Base-by-base conservation (phyloP, 1,140 invertebrate genomes). In the Tetragonula clypearis region DNA sequence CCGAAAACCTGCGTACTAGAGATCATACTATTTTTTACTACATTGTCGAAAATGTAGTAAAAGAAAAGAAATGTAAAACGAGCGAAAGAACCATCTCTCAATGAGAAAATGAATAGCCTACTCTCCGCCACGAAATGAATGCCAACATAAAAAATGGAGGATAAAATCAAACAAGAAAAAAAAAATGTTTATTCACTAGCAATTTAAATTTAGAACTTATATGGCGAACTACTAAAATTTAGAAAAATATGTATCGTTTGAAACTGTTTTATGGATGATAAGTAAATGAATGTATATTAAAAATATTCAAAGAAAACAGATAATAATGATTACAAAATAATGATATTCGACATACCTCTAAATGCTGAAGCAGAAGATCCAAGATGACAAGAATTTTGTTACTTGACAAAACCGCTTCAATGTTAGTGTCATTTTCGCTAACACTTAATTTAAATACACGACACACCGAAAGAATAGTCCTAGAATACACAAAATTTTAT, bases 331-430 rank as follows among this genome's bases (percentile, higher is more conserved):
- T 58, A 35, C 19, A 55, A 65, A 80, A 78, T 14, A 17, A 35
- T 71, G 11, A 60, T 21, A 15, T 0, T 55, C 62, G 71, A 90
- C 88, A 86, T 95, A 97, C 97, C 93, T 96, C 96, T 68, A 98
- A 93, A 88, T 96, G 95, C 77, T 96, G 96, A 79, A 97, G 95
- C 2, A 97, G 94, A 49, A 97, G 94, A 93, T 98, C 97, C 23
- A 97, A 91, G 66, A 97, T 94, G 23, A 95, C 93, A 19, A 96
- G 95, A 82, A 97, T 95, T 91, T 96, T 96, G 92, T 97, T 98
- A 85, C 96, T 97, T 79, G 97, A 95, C 65, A 98, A 93, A 84
- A 97, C 95, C 87, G 96, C 96, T 82, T 97, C 95, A 86, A 96
- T 96, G 89, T 97, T 97, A 15, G 96, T 95, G 26, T 92, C 92